phyloP scores from a whole-genome alignment of 2,113 vertebrate species.

The Triplophysa siluroides region DNA sequence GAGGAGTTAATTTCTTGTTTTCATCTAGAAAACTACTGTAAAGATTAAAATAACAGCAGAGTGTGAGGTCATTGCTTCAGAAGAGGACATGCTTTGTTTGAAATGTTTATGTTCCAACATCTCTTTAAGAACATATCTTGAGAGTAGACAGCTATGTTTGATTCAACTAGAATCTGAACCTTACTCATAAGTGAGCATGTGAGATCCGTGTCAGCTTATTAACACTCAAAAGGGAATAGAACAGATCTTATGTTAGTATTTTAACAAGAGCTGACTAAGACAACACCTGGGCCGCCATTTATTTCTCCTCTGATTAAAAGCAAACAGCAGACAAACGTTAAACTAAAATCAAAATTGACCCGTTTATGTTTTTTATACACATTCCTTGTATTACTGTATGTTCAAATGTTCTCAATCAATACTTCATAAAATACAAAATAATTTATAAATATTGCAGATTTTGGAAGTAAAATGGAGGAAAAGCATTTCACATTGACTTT shows the following conservation, averaged over 20 bases:
- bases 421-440: no score
- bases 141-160: slow-evolving; percentile 2
- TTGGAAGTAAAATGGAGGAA: background rate
- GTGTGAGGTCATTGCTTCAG: background rate
- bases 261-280: slow-evolving; percentile 28
- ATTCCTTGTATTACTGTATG: no score
- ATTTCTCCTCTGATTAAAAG: slow-evolving; percentile 34
- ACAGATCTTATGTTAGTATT: slow-evolving; percentile 7
- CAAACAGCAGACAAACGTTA: background rate
- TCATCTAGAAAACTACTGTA: slow-evolving; percentile 83
- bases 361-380: no score
- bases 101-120: background rate
- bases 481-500: background rate
- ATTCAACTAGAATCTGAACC: background rate
- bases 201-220: slow-evolving; percentile 37
- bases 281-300: background rate
- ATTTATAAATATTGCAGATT: background rate
- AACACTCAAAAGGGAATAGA: slow-evolving; percentile 1
- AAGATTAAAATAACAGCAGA: slow-evolving; percentile 60
- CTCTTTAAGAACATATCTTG: background rate
- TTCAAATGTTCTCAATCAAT: no score
- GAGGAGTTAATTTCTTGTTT: slow-evolving; percentile 78
- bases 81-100: background rate
- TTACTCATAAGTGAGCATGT: slow-evolving; percentile 31
- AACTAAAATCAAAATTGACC: no score